Evolutionary conservation across 2,888 invertebrate species (phyloP).

Genomic region (Synanthedon formicaeformis): DNA sequence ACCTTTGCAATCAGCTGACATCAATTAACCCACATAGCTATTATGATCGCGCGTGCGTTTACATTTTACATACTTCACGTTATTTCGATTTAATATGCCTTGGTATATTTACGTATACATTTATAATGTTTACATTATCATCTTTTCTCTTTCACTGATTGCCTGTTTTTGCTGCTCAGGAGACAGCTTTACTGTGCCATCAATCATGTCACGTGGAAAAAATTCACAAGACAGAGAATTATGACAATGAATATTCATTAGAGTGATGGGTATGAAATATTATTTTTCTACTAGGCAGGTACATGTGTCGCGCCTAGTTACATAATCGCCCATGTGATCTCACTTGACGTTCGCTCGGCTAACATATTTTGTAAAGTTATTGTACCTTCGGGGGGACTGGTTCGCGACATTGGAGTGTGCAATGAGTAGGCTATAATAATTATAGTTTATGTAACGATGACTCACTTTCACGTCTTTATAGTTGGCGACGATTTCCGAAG

Average conservation of each 20-base stretch:
- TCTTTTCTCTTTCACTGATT: too few species aligned
- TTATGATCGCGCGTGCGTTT: too few species aligned
- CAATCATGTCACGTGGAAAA: slow-evolving; percentile 2
- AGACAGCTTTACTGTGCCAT: slow-evolving; percentile 3
- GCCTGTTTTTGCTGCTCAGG: neutral
- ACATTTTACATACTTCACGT: too few species aligned
- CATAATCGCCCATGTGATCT: neutral
- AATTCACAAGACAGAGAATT: neutral
- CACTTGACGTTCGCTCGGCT: slow-evolving; percentile 15
- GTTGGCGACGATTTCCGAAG: slow-evolving; percentile 79
- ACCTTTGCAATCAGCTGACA: too few species aligned
- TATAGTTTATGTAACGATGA: slow-evolving; percentile 13
- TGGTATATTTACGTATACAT: too few species aligned
- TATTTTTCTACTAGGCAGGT: neutral
- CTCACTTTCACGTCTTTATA: slow-evolving; percentile 88
- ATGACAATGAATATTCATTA: neutral
- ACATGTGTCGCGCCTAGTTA: neutral
- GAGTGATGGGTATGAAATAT: neutral
- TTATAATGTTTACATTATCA: too few species aligned
- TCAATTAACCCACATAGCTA: too few species aligned
- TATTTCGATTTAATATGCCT: too few species aligned
- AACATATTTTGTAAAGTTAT: slow-evolving; percentile 19
- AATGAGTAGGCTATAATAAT: neutral
- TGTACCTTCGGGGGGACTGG: slow-evolving; percentile 11
- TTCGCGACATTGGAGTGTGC: neutral